A percentile compares a stretch with the other conserved stretches of the same genome.
Conservation (phyloP, 2,888 invertebrate species). For the Nemotelus nigrinus region DNA sequence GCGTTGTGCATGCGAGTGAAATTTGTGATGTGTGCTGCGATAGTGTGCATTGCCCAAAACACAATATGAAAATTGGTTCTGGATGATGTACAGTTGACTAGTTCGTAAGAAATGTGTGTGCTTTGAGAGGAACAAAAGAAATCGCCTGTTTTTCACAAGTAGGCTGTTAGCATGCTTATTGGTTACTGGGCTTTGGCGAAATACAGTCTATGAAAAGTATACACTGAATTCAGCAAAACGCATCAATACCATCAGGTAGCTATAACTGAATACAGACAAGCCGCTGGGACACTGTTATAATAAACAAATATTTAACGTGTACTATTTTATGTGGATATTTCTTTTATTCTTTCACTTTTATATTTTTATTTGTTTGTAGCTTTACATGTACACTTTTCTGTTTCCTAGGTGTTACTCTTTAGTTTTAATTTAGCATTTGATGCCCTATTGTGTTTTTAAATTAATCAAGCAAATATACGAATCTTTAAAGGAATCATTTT, state of each 20-base stretch:
- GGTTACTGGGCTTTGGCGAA: slow-evolving; percentile 22
- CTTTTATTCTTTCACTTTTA: slow-evolving; percentile 7
- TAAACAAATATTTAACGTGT: neutral
- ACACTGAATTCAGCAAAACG: slow-evolving; percentile 11
- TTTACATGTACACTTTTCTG: slow-evolving; percentile 27
- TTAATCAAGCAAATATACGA: slow-evolving; percentile 3
- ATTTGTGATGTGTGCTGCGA: neutral
- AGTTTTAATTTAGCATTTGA: slow-evolving; percentile 36
- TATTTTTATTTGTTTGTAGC: slow-evolving; percentile 35
- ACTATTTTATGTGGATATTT: slow-evolving; percentile 17
- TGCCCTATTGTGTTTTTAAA: slow-evolving; percentile 37
- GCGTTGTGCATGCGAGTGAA: neutral
- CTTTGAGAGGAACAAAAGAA: neutral
- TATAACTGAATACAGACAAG: slow-evolving; percentile 5
- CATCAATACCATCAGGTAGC: slow-evolving; percentile 33
- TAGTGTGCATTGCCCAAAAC: slow-evolving; percentile 20
- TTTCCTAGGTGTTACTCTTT: slow-evolving; percentile 22
- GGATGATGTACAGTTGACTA: neutral
- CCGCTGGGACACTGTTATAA: neutral
- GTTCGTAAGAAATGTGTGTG: slow-evolving; percentile 5
- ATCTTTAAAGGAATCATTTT: no score
- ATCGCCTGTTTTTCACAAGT: neutral
- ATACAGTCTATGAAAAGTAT: slow-evolving; percentile 9
- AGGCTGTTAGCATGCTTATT: slow-evolving; percentile 30
- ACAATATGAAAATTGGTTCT: slow-evolving; percentile 19